Conservation (phyloP, 2,113 vertebrate species). For the Tautogolabrus adspersus region DNA sequence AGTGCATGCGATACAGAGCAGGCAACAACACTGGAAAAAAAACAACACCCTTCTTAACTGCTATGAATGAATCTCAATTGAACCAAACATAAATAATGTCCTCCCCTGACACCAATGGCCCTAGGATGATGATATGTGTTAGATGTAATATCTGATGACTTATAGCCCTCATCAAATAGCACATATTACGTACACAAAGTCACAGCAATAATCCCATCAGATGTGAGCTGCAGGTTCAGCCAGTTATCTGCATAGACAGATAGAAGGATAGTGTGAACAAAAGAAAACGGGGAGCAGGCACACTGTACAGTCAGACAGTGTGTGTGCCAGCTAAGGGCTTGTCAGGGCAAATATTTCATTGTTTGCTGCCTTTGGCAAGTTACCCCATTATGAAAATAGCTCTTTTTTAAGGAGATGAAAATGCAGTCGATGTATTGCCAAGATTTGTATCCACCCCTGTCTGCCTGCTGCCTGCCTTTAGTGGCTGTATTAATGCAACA, state of each 20-base stretch:
- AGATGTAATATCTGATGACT: neutral
- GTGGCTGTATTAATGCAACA: constrained; percentile 17
- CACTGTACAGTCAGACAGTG: constrained; percentile 36
- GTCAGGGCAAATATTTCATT: constrained; percentile 61
- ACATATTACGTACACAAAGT: constrained; percentile 7
- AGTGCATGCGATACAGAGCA: constrained; percentile 1
- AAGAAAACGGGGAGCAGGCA: constrained; percentile 63
- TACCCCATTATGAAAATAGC: constrained; percentile 28
- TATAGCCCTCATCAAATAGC: neutral
- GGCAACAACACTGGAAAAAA: too few relatives aligned
- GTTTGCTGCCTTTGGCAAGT: constrained; percentile 55
- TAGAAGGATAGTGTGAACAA: constrained; percentile 69
- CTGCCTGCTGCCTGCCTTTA: neutral
- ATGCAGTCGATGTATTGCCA: constrained; percentile 9
- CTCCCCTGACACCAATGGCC: neutral
- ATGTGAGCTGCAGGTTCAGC: constrained; percentile 30
- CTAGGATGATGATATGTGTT: neutral
- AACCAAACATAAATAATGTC: constrained; percentile 27
- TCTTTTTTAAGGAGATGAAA: neutral
- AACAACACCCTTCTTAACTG: too few relatives aligned
- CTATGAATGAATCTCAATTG: neutral
- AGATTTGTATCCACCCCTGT: neutral
- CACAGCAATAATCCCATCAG: constrained; percentile 9
- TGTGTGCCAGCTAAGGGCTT: constrained; percentile 47
- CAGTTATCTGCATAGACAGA: constrained; percentile 51